phyloP scores from a whole-genome alignment of 2,113 vertebrate genomes.

The Penelope pileata region DNA sequence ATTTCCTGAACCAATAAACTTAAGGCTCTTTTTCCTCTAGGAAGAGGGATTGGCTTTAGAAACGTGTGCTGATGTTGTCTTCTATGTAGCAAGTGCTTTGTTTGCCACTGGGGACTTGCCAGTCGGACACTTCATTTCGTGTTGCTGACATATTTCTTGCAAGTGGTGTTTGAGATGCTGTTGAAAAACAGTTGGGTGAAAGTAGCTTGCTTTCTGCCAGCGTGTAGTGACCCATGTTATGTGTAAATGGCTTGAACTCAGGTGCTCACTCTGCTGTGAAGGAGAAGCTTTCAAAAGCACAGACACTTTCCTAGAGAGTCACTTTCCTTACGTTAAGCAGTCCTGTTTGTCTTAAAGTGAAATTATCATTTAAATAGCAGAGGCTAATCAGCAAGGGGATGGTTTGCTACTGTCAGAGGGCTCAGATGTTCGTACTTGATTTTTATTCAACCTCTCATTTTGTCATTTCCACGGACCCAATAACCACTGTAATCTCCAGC shows the following conservation, averaged over 20 bases:
- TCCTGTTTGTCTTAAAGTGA: conserved; percentile 29
- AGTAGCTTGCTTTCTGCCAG: neutral
- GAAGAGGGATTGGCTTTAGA: neutral
- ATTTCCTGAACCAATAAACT: neutral
- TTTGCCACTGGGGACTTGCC: neutral
- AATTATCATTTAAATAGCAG: conserved; percentile 61
- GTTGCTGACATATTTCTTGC: neutral
- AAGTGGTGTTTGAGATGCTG: neutral
- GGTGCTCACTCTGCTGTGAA: conserved; percentile 28
- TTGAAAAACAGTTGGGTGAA: neutral
- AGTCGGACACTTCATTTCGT: neutral
- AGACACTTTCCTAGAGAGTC: neutral
- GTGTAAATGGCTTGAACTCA: conserved; percentile 3
- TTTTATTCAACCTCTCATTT: conserved; percentile 36
- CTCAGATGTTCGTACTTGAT: neutral
- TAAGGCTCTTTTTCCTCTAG: neutral
- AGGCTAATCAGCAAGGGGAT: conserved; percentile 7
- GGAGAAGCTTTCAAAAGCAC: conserved; percentile 36
- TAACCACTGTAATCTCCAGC: neutral
- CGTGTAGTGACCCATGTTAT: conserved; percentile 20
- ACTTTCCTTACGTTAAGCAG: conserved; percentile 17
- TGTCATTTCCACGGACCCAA: neutral
- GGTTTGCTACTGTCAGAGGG: neutral
- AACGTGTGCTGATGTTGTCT: neutral
- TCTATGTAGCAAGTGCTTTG: neutral